Evolutionary conservation across 2,888 invertebrate genomes (phyloP).

Genomic region (Thyatira batis): DNA sequence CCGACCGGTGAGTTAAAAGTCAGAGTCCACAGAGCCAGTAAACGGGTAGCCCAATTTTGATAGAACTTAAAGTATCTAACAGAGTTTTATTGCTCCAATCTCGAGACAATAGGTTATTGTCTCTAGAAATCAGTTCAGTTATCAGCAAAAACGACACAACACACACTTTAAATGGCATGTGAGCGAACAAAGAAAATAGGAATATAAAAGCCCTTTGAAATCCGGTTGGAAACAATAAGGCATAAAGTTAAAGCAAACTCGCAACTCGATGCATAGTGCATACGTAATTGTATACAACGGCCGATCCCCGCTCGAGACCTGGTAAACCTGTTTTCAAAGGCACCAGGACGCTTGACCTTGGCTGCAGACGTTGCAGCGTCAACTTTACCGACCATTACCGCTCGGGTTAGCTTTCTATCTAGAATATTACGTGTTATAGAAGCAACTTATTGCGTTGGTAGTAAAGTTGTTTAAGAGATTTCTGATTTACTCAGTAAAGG

Average conservation of each 20-base stretch:
- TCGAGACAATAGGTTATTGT: neutral
- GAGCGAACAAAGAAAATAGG: constrained; percentile 9
- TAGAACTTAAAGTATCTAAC: neutral
- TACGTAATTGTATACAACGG: constrained; percentile 44
- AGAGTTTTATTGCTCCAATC: neutral
- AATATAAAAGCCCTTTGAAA: constrained; percentile 20
- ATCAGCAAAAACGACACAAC: neutral
- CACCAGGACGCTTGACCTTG: constrained; percentile 32
- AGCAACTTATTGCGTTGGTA: neutral
- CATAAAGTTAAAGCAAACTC: constrained; percentile 30
- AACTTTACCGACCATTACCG: constrained; percentile 24
- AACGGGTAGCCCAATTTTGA: too few relatives aligned
- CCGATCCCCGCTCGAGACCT: constrained; percentile 40
- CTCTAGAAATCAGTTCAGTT: neutral
- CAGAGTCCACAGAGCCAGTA: too few relatives aligned
- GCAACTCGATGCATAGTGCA: constrained; percentile 24
- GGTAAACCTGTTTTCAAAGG: constrained; percentile 50
- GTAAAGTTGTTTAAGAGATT: neutral
- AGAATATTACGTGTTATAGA: neutral
- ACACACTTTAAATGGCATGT: neutral
- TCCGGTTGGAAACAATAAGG: constrained; percentile 42
- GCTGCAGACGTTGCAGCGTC: constrained; percentile 18
- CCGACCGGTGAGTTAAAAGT: too few relatives aligned
- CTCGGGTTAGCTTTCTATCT: neutral
- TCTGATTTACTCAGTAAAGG: neutral